Evolutionary conservation across 1,140 invertebrate species (phyloP).

Genomic region (Scaptomyza graminum): DNA sequence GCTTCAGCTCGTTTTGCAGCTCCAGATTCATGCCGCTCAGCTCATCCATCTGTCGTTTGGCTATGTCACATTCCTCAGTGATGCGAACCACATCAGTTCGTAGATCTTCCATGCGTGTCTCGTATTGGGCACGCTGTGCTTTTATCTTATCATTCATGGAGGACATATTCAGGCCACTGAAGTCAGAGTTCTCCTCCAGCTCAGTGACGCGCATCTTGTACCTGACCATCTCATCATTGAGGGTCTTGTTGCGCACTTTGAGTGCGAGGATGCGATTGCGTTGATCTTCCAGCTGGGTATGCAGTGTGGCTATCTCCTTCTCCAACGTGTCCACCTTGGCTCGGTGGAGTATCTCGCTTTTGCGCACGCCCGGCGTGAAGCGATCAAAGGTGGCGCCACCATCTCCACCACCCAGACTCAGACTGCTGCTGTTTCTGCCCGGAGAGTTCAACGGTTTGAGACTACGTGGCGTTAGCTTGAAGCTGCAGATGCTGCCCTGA

Average conservation of each 20-base stretch:
- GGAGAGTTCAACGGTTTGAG: constrained; percentile 6
- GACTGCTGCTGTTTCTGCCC: constrained; percentile 13
- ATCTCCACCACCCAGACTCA: constrained; percentile 59
- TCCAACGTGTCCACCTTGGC: constrained; percentile 86
- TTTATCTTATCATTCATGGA: constrained; percentile 69
- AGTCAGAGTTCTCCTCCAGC: constrained; percentile 68
- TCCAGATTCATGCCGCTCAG: constrained; percentile 67
- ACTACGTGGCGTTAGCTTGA: constrained; percentile 18
- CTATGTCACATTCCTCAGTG: constrained; percentile 55
- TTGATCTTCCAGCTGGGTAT: constrained; percentile 84
- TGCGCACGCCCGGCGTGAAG: constrained; percentile 72
- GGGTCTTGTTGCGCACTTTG: constrained; percentile 78
- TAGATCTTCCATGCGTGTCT: constrained; percentile 83
- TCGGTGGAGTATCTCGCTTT: constrained; percentile 82
- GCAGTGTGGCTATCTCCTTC: constrained; percentile 85
- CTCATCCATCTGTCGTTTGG: constrained; percentile 59
- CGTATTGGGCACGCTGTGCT: constrained; percentile 65
- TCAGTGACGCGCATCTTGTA: constrained; percentile 61
- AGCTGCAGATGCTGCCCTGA: constrained; percentile 2
- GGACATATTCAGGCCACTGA: constrained; percentile 57
- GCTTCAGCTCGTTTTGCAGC: constrained; percentile 37
- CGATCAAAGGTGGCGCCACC: constrained; percentile 59
- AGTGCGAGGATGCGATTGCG: constrained; percentile 66
- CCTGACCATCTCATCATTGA: constrained; percentile 71
- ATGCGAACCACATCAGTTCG: constrained; percentile 85